Base-by-base conservation (phyloP, 2,888 invertebrate genomes). In the Pheosia tremula region DNA sequence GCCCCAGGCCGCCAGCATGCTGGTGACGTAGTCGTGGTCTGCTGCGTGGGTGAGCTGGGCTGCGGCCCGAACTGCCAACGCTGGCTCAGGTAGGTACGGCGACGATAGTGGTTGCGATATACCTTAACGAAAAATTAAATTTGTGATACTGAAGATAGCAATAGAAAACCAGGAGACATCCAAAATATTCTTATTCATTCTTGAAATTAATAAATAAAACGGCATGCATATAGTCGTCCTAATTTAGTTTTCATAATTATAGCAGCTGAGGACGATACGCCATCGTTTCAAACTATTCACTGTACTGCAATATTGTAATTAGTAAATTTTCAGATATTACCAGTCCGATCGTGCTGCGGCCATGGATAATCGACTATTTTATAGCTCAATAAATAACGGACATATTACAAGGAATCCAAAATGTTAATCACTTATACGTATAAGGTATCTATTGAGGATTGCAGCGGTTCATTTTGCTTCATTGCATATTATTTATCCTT, bases 1-100 rank as follows among this genome's bases (percentile, higher is more conserved):
- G 54, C 97, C 96, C 97, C 97, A 97, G 0, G 97, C 96, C 0
- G 97, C 97, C 56, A 97, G 87, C 79, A 97, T 94, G 75, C 97
- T 96, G 41, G 96, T 97, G 45, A 97, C 95, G 70, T 96, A 97
- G 72, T 96, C 96, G 84, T 97, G 97, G 56, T 95, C 93, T 0
- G 89, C 85, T 13, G 94, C 89, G 41, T 95, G 91, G 24, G 95
- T 93, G 64, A 93, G 91, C 72, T 95, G 95, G 38, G 95, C 87
- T 2, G 94, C 92, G 3, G 95, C 93, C 4, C 80, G 87, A 3
- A 96, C 94, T 3, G 96, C 94, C 56, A 94, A 90, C 54, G 94
- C 83, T 0, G 96, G 92, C 59, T 94, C 94, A 6, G 97, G 96
- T 6, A 97, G 86, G 0, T 94, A 89, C 49, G 96, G 96, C 2